phyloP scores from a whole-genome alignment of 2,113 vertebrate genomes.

The Pyxicephalus adspersus region DNA sequence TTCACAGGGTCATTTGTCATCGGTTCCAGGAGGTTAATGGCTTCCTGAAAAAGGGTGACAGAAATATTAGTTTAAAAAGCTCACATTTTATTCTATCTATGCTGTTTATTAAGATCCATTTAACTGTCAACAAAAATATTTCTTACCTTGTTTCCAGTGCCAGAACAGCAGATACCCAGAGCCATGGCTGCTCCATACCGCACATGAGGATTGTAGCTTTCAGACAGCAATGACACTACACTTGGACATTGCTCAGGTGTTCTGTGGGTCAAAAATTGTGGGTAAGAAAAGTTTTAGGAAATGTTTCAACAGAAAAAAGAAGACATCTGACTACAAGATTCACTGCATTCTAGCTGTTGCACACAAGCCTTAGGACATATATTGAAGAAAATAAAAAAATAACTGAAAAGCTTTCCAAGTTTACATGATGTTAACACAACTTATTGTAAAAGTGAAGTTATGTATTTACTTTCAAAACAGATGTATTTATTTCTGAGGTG shows the following conservation, averaged over 20 bases:
- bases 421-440: no score
- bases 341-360: no score
- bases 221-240: slow-evolving; percentile 94
- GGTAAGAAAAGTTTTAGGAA: not conserved
- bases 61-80: not conserved
- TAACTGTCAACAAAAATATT: not conserved
- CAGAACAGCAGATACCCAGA: slow-evolving; percentile 96
- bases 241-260: slow-evolving; percentile 98
- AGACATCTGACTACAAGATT: no score
- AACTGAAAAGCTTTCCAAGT: no score
- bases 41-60: slow-evolving; percentile 78
- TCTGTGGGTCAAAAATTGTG: slow-evolving; percentile 66
- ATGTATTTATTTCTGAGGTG: no score
- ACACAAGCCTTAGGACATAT: no score
- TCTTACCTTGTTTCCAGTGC: slow-evolving; percentile 95
- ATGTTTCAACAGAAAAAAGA: not conserved
- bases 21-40: slow-evolving; percentile 95
- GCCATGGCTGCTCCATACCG: slow-evolving; percentile 98
- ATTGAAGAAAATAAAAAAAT: no score
- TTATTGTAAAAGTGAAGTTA: no score
- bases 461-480: no score
- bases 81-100: not conserved
- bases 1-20: slow-evolving; percentile 99
- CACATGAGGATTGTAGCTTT: slow-evolving; percentile 98
- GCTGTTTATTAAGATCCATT: not conserved